phyloP scores from a whole-genome alignment of 2,113 vertebrate genomes.

The Tachysurus vachellii region DNA sequence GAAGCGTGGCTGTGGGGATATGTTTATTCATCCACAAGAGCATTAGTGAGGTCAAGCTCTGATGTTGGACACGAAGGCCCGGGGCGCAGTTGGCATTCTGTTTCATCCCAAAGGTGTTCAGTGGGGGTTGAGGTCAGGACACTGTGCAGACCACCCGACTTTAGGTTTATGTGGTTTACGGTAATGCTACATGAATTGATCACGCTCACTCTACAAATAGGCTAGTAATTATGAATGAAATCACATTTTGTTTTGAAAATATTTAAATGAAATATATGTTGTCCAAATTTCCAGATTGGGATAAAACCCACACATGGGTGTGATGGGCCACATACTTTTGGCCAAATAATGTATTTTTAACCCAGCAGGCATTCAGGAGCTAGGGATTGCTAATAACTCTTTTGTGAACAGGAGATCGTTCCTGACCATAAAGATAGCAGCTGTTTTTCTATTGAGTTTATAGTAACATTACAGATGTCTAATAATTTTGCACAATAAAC shows the following conservation, averaged over 20 bases:
- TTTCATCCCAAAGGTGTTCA: conserved; percentile 1
- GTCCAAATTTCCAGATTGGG: neutral
- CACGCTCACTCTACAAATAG: neutral
- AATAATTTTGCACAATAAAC: conserved; percentile 12
- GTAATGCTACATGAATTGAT: neutral
- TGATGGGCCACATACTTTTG: neutral
- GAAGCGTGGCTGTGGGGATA: neutral
- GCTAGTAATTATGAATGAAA: neutral
- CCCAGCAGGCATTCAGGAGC: no score
- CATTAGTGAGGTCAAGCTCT: neutral
- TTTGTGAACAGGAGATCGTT: conserved; percentile 2
- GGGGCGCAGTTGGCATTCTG: neutral
- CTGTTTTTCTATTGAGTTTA: conserved; percentile 8
- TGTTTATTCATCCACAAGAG: conserved; percentile 2
- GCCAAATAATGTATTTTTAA: neutral
- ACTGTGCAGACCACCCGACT: neutral
- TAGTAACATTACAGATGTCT: conserved; percentile 18
- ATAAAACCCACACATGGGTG: neutral
- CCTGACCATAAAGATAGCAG: conserved; percentile 17
- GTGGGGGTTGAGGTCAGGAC: neutral
- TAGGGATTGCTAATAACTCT: neutral
- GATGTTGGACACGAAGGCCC: neutral
- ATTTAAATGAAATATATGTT: neutral
- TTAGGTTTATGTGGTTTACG: neutral
- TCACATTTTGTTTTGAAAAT: neutral